Base-by-base conservation (phyloP, 2,113 vertebrate genomes). In the Odocoileus hemionus region DNA sequence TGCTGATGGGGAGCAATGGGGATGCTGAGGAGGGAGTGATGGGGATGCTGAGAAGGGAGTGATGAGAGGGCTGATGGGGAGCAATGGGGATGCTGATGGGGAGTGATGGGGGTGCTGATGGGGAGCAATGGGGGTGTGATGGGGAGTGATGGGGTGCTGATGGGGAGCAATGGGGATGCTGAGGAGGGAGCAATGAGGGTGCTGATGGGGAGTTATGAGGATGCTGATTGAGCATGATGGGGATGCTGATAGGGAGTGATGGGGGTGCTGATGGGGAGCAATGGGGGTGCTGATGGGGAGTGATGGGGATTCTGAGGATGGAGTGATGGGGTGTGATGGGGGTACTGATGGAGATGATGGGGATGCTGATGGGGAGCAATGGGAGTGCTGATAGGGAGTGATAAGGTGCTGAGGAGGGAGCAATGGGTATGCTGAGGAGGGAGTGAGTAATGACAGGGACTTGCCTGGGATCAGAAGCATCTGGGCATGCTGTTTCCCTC, bases 141-240 rank as follows among this genome's bases (percentile, higher is more conserved):
- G 50, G 12, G 50, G 50, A 50, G 13, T 4, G 47, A 5, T 16
- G 61, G 3, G 5, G 13, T 11, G 1, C 8, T 0, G 0, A n/a
- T 52, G 14, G 50, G 50, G 14, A 52, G 50, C 0, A 30, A 5
- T 16, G 74, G 16, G 61, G 6, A 7, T 14, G 1, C 8, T 0
- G 0, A 39, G 87, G 23, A 39, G 13, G 1, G 4, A 12, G 7
- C 0, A 33, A 52, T 1, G 3, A 1, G 50, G 50, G 0, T 15
- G 50, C 50, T 52, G 50, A 52, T 52, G 4, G 50, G 50, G 50
- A 52, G 50, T 15, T 43, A 5, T 16, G 74, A 16, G 60, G 6
- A 21, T 14, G 1, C 8, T 0, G 0, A 39, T 91, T 17, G 13
- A 39, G 39, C 39, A 39, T 39, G 39, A 39, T 16, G 61, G 16